Evolutionary conservation across 1,140 invertebrate species (phyloP).

Genomic region (Pectinophora gossypiella): DNA sequence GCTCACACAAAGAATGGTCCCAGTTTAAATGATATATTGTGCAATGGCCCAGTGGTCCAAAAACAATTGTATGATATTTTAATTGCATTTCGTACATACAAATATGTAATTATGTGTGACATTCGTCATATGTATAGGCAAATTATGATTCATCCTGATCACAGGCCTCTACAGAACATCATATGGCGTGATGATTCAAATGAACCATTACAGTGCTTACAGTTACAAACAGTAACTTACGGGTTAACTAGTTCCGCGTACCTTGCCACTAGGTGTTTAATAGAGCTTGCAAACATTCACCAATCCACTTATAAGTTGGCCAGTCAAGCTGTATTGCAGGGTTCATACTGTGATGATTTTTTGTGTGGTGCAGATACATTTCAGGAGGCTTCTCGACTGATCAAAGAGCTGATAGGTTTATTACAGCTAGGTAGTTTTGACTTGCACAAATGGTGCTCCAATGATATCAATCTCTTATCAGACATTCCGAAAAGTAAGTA

Average conservation of each 20-base stretch:
- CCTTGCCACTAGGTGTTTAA: conserved; percentile 19
- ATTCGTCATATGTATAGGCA: conserved; percentile 8
- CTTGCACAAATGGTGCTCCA: conserved; percentile 12
- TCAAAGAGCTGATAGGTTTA: neutral
- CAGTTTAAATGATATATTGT: conserved; percentile 7
- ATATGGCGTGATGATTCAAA: conserved; percentile 6
- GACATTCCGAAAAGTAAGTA: conserved; percentile 3
- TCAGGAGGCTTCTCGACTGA: neutral
- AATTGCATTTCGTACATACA: conserved; percentile 3
- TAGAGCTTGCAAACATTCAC: conserved; percentile 1
- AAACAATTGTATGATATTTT: conserved; percentile 3
- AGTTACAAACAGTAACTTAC: conserved; percentile 21
- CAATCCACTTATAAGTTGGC: neutral
- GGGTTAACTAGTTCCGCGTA: conserved; percentile 20
- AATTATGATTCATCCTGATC: conserved; percentile 5
- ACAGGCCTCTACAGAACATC: neutral
- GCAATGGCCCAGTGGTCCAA: conserved; percentile 8
- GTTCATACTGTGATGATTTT: conserved; percentile 6
- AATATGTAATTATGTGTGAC: neutral
- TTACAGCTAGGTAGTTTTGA: conserved; percentile 2
- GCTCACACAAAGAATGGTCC: neutral
- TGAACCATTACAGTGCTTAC: neutral
- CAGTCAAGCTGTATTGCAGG: neutral
- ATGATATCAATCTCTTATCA: neutral
- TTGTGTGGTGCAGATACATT: neutral